Evolutionary conservation across 2,113 vertebrate genomes (phyloP).

Genomic region (Phalacrocorax aristotelis): DNA sequence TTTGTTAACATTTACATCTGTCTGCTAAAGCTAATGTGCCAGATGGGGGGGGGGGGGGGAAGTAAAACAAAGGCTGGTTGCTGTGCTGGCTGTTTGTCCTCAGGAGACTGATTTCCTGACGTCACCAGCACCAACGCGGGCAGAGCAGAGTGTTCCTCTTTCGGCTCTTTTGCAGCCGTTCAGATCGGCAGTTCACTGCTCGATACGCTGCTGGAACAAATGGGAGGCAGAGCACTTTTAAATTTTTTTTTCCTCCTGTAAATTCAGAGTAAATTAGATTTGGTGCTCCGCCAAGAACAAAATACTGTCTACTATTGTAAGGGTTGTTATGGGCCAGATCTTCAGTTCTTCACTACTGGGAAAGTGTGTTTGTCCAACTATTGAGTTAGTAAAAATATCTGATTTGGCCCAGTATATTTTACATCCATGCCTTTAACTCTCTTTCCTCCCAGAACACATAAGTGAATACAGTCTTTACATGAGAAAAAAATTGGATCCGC

Average conservation of each 20-base stretch:
- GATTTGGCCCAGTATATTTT: background rate
- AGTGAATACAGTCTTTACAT: background rate
- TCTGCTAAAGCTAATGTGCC: background rate
- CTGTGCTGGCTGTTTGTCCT: constrained; percentile 28
- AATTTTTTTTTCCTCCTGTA: background rate
- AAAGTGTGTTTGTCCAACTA: constrained; percentile 28
- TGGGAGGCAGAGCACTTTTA: background rate
- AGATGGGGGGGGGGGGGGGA: background rate
- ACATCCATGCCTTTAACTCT: background rate
- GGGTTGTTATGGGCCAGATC: constrained; percentile 13
- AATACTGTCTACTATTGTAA: constrained; percentile 19
- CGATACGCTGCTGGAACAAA: background rate
- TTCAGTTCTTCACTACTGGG: constrained; percentile 19
- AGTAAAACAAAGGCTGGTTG: constrained; percentile 33
- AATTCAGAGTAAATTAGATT: constrained; percentile 56
- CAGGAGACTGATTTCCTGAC: constrained; percentile 19
- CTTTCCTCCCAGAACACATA: background rate
- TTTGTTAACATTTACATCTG: constrained; percentile 21
- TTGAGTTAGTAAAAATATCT: constrained; percentile 21
- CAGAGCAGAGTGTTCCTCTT: background rate
- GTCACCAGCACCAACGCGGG: background rate
- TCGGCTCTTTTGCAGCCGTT: background rate
- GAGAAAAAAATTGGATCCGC: background rate
- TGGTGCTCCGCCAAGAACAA: background rate
- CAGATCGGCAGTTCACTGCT: background rate